A percentile compares a stretch with the other conserved stretches of the same genome.
These are phyloP conservation scores for Coleophora deauratella DNA, from an alignment of 2,888 invertebrate species.

Conservation along the genomic window DNA sequence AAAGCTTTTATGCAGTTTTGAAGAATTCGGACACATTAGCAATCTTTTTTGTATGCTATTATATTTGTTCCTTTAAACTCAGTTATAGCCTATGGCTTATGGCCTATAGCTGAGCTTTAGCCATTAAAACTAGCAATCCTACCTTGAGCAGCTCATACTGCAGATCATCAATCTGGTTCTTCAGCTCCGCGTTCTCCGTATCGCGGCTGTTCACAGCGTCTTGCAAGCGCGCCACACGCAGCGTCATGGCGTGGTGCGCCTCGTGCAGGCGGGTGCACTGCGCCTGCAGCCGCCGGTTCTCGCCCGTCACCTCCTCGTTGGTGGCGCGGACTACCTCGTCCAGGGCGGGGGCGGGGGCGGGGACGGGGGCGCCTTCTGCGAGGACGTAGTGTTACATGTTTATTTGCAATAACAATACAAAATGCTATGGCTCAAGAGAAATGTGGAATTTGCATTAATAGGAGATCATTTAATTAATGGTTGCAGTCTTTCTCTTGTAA, in stretches of 20 bases:
- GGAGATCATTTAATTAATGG: too few species aligned
- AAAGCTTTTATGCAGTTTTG: too few species aligned
- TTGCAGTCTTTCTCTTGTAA: too few species aligned
- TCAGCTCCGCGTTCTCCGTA: constrained; percentile 94
- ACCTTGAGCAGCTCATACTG: constrained; percentile 93
- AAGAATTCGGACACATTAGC: too few species aligned
- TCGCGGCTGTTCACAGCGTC: constrained; percentile 93
- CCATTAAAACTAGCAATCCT: neutral
- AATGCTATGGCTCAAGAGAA: too few species aligned
- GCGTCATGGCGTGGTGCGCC: constrained; percentile 92
- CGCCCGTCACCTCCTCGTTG: constrained; percentile 89
- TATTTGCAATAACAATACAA: too few species aligned
- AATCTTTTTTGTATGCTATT: too few species aligned
- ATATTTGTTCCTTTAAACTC: too few species aligned
- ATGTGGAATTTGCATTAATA: too few species aligned
- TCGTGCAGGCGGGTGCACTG: constrained; percentile 93
- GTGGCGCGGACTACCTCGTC: constrained; percentile 90
- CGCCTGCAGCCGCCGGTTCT: constrained; percentile 93
- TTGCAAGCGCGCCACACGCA: constrained; percentile 91
- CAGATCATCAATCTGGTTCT: constrained; percentile 96
- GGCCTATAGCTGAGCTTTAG: too few species aligned
- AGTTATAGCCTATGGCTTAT: too few species aligned
- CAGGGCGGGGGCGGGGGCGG: constrained; percentile 60
- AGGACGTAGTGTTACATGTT: neutral
- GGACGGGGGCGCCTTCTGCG: constrained; percentile 76